Base-by-base conservation (phyloP, 2,888 invertebrate species). In the Anthophora plumipes region DNA sequence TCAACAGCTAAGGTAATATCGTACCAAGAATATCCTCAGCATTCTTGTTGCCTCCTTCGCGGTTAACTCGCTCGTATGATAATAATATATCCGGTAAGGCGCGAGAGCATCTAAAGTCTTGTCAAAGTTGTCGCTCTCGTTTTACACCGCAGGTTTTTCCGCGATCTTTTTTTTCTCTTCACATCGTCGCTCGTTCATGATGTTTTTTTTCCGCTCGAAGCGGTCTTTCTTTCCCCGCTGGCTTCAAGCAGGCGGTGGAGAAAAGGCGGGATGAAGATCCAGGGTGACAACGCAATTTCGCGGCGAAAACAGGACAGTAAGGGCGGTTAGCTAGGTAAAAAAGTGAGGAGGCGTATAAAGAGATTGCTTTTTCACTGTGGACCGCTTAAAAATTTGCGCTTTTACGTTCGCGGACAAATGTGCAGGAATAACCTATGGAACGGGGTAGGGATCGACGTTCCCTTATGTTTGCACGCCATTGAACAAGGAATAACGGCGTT, bases 371-470 rank as follows among this genome's bases (percentile, higher is more conserved):
- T 88, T 88, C 84, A 84, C 73, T 78, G 83, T 55, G 85, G 71
- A 14, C 37, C 86, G 88, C 87, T 90, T 90, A 87, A 90, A 89
- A 92, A 91, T 91, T 91, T 90, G 89, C 82, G 31, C 31, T 31
- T 79, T 79, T 76, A 76, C 68, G 71, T 72, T 52, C 55, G 20
- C 41, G 55, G 60, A 60, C 61, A 37, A 46, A 43, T 43, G 60
- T 48, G 31, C 48, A 25, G 48, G 76, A 76, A 69, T 69, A 66
- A 61, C 60, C 48, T 4, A 4, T 31, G 59, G n/a, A n/a, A n/a
- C n/a, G n/a, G 20, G 60, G 54, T 25, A 31, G 68, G n/a, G 46
- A 60, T 80, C 64, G 69, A 80, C 69, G 48, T 20, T 68, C 57
- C 52, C 54, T 71, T 59, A 63, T 59, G 61, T 52, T 81, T 31